A percentile compares a stretch with the other conserved stretches of the same genome.
phyloP scores from a whole-genome alignment of 92 coral and sea anemone genomes.

The Chrysogorgia sp. region DNA sequence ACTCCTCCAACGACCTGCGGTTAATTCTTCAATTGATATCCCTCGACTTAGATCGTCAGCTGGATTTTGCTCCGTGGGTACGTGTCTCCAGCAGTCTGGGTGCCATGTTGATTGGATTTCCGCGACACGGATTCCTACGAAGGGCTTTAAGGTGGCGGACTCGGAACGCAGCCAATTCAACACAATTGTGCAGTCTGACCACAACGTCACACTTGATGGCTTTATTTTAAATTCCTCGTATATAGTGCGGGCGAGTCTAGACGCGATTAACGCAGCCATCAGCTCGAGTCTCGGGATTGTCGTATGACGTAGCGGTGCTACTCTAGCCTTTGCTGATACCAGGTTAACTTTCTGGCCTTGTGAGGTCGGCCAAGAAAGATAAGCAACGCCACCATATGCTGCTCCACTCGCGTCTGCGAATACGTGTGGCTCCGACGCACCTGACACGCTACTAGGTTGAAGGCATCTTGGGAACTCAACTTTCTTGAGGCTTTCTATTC shows the following conservation, averaged over 20 bases:
- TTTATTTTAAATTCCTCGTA: conserved; percentile 34
- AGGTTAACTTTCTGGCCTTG: conserved; percentile 43
- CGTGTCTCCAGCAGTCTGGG: conserved; percentile 32
- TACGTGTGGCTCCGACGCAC: conserved; percentile 53
- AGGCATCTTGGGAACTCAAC: conserved; percentile 56
- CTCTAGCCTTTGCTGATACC: conserved; percentile 30
- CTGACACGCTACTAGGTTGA: conserved; percentile 33
- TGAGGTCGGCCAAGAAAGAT: conserved; percentile 50
- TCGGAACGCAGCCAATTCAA: conserved; percentile 48
- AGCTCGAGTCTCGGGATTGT: conserved; percentile 32
- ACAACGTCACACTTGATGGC: conserved; percentile 31
- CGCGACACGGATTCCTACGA: conserved; percentile 51
- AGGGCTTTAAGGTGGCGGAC: conserved; percentile 37
- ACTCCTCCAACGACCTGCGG: conserved; percentile 41
- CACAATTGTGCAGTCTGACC: conserved; percentile 56
- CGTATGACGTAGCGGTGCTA: conserved; percentile 22
- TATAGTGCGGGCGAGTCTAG: conserved; percentile 36
- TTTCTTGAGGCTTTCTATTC: conserved; percentile 30
- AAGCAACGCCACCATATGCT: conserved; percentile 63
- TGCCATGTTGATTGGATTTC: conserved; percentile 58
- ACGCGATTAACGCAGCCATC: conserved; percentile 32
- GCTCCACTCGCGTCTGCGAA: conserved; percentile 51
- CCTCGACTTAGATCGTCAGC: conserved; percentile 59
- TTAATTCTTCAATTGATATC: conserved; percentile 22
- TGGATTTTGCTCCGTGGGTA: conserved; percentile 47